These are phyloP conservation scores for Cephalopterus ornatus DNA, from an alignment of 2,113 vertebrate species.

Conservation along the genomic window DNA sequence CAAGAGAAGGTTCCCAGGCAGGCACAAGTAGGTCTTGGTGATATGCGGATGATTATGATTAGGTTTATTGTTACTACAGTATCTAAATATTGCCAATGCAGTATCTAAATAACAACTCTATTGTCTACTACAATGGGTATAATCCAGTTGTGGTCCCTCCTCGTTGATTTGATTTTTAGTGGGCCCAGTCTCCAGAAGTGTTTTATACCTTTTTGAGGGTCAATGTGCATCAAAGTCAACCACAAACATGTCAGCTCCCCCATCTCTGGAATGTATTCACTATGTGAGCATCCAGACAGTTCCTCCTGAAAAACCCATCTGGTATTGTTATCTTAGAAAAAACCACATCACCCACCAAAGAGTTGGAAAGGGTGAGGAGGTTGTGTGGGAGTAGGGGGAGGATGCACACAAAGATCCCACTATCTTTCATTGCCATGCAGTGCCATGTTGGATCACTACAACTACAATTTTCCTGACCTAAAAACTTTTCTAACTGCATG, in stretches of 20 bases:
- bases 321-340: neutral
- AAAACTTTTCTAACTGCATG: neutral
- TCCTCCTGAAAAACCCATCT: neutral
- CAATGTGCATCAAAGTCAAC: neutral
- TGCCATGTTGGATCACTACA: neutral
- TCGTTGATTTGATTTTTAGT: neutral
- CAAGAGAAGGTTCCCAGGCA: neutral
- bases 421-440: neutral
- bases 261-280: neutral
- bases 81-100: neutral
- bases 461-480: neutral
- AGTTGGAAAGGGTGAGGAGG: neutral
- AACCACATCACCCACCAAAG: neutral
- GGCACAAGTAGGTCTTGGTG: neutral
- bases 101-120: neutral
- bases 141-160: accelerated
- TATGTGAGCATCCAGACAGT: neutral
- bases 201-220: neutral
- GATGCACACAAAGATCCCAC: neutral
- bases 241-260: neutral
- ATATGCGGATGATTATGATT: neutral
- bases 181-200: neutral
- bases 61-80: neutral
- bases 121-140: neutral
- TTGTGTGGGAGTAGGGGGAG: neutral